Base-by-base conservation (phyloP, 2,113 vertebrate genomes). In the Vimba vimba region DNA sequence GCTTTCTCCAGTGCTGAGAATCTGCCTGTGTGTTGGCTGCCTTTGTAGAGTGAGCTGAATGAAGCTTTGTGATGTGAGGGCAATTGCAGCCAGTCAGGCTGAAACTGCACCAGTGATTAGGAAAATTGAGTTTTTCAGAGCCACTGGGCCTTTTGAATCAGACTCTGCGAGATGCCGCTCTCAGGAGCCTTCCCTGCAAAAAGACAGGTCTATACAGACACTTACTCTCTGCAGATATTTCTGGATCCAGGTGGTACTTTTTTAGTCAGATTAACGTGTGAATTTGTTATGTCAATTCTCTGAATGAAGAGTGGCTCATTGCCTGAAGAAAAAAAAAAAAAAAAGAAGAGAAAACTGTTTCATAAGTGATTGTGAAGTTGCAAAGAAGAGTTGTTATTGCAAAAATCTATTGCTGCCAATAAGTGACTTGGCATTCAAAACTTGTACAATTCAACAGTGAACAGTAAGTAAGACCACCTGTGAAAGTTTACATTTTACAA, bases 111-210 rank as follows among this genome's bases (percentile, higher is more conserved):
- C 86, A 89, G 79, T 87, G 88, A 89, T 89, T 89, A 89, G 86
- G 88, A 89, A 89, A 89, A 89, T 89, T 83, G 88, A 89, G 86
- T 85, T 89, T 89, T 85, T 89, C 86, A 89, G 79, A 87, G 79
- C 83, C 86, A 87, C 79, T 89, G 86, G 81, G 83, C 79, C 75
- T 86, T 89, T 80, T 89, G 88, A 89, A 89, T 86, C 83, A 85
- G 75, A 83, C 74, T 27, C 43, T 52, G 43, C 12, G 55, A 85
- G 86, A 85, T 82, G 82, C 82, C 36, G 80, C 75, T 83, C 68
- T 87, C 84, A 62, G 83, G 82, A 85, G 81, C 82, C 82, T 82
- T 85, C 55, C 62, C 64, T 52, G 30, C 11, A 57, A 60, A 55
- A 50, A 69, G n/a, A 81, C 76, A 17, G 45, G 59, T 79, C 64